Evolutionary conservation across 2,797 vertebrate genomes (phyloP).

Genomic region (Ciconia nigra): DNA sequence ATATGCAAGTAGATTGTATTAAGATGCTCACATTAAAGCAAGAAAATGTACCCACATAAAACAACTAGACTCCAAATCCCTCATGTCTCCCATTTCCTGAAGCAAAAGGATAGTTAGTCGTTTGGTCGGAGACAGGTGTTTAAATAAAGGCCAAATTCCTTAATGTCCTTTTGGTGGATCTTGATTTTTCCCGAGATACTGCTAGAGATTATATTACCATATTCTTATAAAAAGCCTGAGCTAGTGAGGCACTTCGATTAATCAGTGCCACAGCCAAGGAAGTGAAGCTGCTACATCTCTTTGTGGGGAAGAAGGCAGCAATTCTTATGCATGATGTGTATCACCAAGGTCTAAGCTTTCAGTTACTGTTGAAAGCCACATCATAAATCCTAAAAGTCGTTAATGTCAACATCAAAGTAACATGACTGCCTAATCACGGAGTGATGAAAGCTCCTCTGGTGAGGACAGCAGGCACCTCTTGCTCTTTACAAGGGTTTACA

Average conservation of each 20-base stretch:
- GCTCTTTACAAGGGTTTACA: background rate
- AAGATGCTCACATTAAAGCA: background rate
- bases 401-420: background rate
- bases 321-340: background rate
- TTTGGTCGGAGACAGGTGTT: background rate
- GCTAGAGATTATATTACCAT: background rate
- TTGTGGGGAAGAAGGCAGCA: background rate
- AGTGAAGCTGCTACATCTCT: background rate
- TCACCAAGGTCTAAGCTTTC: background rate
- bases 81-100: background rate
- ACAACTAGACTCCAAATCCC: background rate
- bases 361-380: background rate
- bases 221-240: background rate
- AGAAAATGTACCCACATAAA: background rate
- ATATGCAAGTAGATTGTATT: background rate
- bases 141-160: background rate
- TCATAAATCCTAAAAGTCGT: background rate
- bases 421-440: background rate
- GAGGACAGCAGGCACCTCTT: background rate
- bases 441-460: background rate
- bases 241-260: background rate
- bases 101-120: background rate
- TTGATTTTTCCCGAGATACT: background rate
- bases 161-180: background rate
- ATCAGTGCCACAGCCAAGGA: background rate